Conservation (phyloP, 2,113 vertebrate genomes). For the Chroicocephalus ridibundus region DNA sequence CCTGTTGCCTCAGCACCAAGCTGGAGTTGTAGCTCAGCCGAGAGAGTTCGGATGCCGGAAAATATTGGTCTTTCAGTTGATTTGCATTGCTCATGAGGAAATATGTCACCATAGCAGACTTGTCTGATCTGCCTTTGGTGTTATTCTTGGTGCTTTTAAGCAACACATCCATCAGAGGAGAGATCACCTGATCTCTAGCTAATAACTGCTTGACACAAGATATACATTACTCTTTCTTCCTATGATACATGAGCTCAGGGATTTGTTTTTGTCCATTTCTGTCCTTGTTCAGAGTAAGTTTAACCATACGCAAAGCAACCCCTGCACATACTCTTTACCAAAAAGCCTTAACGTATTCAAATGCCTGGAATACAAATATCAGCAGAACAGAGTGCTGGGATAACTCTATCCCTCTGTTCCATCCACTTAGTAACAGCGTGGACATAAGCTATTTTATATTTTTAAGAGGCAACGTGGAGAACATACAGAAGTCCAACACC, state of each 20-base stretch:
- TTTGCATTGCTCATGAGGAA: conserved; percentile 47
- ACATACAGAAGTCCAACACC: neutral
- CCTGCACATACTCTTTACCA: neutral
- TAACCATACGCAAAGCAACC: neutral
- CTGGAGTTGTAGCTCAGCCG: neutral
- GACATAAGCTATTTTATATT: neutral
- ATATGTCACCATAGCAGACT: neutral
- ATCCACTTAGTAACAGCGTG: neutral
- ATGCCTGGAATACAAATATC: neutral
- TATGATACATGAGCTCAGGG: neutral
- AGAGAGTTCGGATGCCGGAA: neutral
- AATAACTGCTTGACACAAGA: conserved; percentile 29
- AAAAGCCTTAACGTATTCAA: neutral
- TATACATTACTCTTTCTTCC: neutral
- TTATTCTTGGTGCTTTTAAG: conserved; percentile 36
- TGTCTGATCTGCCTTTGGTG: conserved; percentile 37
- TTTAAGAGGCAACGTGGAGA: neutral
- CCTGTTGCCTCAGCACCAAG: neutral
- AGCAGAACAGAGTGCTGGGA: neutral
- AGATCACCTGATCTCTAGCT: conserved; percentile 34
- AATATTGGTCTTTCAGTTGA: conserved; percentile 2
- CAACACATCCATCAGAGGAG: conserved; percentile 13
- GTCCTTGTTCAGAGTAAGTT: neutral
- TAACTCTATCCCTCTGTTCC: neutral
- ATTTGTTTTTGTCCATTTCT: neutral